Percentiles rank a stretch among this genome's conserved stretches.
phyloP scores from a whole-genome alignment of 2,113 vertebrate species.

The Sclerurus mexicanus region DNA sequence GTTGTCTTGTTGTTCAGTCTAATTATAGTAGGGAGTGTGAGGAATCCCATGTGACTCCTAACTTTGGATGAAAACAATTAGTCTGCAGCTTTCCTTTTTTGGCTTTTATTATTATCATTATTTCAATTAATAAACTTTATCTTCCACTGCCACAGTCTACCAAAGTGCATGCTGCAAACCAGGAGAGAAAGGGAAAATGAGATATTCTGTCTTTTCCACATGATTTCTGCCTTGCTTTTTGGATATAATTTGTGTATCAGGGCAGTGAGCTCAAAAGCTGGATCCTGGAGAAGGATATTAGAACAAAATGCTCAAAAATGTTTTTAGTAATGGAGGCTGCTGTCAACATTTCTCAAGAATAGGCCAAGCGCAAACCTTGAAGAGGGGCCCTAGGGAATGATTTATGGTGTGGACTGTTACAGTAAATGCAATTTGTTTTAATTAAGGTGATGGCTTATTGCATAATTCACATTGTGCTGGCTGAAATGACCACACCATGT shows the following conservation, averaged over 20 bases:
- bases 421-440: slow-evolving; percentile 76
- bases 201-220: neutral
- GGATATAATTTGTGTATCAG: neutral
- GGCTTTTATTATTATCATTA: slow-evolving; percentile 14
- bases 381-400: slow-evolving; percentile 63
- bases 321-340: slow-evolving; percentile 42
- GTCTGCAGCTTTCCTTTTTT: slow-evolving; percentile 12
- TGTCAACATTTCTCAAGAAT: slow-evolving; percentile 72
- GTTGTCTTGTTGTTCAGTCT: slow-evolving; percentile 49
- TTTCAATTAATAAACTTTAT: slow-evolving; percentile 29
- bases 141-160: neutral
- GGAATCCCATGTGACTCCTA: slow-evolving; percentile 39
- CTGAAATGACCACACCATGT: slow-evolving; percentile 66
- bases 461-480: slow-evolving; percentile 70
- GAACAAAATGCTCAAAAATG: slow-evolving; percentile 35
- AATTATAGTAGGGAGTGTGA: slow-evolving; percentile 47
- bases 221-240: neutral
- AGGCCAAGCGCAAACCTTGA: slow-evolving; percentile 46
- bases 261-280: neutral
- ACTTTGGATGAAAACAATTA: slow-evolving; percentile 53
- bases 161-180: neutral
- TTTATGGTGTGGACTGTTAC: slow-evolving; percentile 62
- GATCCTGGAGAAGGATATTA: neutral
- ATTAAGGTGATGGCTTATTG: slow-evolving; percentile 75
- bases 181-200: neutral